phyloP scores from a whole-genome alignment of 2,113 vertebrate genomes.

The Sminthopsis crassicaudata region DNA sequence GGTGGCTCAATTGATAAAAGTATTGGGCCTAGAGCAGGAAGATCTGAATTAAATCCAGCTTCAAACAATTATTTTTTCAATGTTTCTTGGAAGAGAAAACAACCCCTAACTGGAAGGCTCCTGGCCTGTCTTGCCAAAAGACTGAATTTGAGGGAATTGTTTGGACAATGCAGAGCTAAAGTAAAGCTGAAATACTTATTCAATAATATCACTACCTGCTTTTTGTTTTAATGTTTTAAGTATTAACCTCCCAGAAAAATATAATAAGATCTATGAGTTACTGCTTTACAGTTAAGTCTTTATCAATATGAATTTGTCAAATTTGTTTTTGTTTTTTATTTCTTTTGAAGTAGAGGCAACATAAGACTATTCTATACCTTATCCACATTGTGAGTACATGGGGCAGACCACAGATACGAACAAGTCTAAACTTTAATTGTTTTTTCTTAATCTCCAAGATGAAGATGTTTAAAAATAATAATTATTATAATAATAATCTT shows the following conservation, averaged over 20 bases:
- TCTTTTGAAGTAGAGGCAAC: not conserved
- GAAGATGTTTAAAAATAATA: not conserved
- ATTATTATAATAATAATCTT: not conserved
- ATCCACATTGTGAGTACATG: not conserved
- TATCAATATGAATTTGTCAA: not conserved
- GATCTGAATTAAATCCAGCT: too few relatives aligned
- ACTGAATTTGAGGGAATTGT: too few relatives aligned
- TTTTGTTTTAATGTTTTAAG: not conserved
- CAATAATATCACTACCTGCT: not conserved
- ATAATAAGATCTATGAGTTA: not conserved
- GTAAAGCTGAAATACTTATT: not conserved
- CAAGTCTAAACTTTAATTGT: not conserved
- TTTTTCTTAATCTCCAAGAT: not conserved
- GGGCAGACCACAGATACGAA: not conserved
- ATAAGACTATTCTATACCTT: not conserved
- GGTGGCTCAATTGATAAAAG: too few relatives aligned
- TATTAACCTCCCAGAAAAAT: not conserved
- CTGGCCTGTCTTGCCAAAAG: too few relatives aligned
- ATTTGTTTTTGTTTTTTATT: not conserved
- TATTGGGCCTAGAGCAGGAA: too few relatives aligned
- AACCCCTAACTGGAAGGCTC: too few relatives aligned
- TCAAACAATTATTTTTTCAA: too few relatives aligned
- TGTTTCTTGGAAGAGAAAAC: too few relatives aligned
- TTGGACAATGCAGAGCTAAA: not conserved
- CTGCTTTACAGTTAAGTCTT: not conserved